Evolutionary conservation across 2,888 invertebrate species (phyloP).

Genomic region (Eilema griseolum): DNA sequence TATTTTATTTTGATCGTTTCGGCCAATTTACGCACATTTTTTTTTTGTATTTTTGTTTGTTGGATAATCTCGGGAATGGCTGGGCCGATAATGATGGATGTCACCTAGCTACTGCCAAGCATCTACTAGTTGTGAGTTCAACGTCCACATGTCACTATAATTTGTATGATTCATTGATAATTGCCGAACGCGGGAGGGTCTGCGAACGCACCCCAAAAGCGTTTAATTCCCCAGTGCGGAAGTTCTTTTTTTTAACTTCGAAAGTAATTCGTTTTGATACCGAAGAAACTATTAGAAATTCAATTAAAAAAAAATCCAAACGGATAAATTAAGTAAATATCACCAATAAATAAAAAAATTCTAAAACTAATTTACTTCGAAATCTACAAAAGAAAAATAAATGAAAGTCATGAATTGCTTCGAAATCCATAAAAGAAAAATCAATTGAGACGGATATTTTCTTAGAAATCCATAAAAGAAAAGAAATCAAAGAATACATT

Average conservation of each 20-base stretch:
- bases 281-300: too few relatives aligned
- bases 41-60: too few relatives aligned
- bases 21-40: too few relatives aligned
- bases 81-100: not conserved
- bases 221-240: not conserved
- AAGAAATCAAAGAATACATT: not conserved
- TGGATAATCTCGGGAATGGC: too few relatives aligned
- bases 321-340: too few relatives aligned
- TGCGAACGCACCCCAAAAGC: not conserved
- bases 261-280: slow-evolving; percentile 31
- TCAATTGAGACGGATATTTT: not conserved
- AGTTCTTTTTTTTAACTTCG: too few relatives aligned
- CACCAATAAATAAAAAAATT: not conserved
- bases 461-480: not conserved
- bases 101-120: not conserved
- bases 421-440: not conserved
- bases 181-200: not conserved
- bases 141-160: not conserved
- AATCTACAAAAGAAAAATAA: not conserved
- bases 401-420: not conserved
- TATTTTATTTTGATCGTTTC: too few relatives aligned
- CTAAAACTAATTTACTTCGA: not conserved
- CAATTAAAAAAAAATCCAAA: too few relatives aligned
- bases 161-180: not conserved
- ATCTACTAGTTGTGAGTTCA: not conserved